These are phyloP conservation scores for Harpagifer antarcticus DNA, from an alignment of 2,797 vertebrate genomes.

Conservation along the genomic window DNA sequence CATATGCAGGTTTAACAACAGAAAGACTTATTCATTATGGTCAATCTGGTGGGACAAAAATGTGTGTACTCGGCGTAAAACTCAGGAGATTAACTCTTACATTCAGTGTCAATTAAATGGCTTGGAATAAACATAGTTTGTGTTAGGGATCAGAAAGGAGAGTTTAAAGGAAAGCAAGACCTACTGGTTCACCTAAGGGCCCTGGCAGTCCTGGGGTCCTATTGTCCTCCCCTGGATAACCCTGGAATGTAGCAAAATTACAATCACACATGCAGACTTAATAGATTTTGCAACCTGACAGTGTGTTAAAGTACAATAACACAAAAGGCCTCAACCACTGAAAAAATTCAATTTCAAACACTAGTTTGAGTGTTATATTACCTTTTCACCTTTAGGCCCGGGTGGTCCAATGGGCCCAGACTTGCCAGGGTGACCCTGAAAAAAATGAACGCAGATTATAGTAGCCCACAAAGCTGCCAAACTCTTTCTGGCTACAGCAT, in stretches of 20 bases:
- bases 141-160: conserved; percentile 53
- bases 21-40: conserved; percentile 27
- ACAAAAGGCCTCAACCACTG: not conserved
- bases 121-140: conserved; percentile 30
- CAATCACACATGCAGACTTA: conserved; percentile 35
- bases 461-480: not conserved
- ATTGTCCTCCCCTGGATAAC: conserved; percentile 94
- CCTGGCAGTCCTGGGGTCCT: conserved; percentile 90
- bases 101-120: conserved; percentile 31
- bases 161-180: conserved; percentile 92
- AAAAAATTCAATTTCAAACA: not conserved
- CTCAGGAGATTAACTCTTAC: conserved; percentile 37
- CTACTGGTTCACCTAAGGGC: conserved; percentile 99
- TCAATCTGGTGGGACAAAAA: not conserved
- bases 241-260: conserved; percentile 83
- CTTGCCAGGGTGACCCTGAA: conserved; percentile 91
- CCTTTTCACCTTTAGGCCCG: conserved; percentile 98
- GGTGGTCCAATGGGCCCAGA: conserved; percentile 89
- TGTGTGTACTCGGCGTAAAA: not conserved
- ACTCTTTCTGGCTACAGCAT: conserved; percentile 38
- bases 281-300: not conserved
- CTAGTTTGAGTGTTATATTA: conserved; percentile 64
- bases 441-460: conserved; percentile 45
- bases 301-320: not conserved
- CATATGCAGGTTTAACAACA: conserved; percentile 7